These are phyloP conservation scores for Ellobius talpinus DNA, from an alignment of 2,113 vertebrate genomes.

Conservation along the genomic window DNA sequence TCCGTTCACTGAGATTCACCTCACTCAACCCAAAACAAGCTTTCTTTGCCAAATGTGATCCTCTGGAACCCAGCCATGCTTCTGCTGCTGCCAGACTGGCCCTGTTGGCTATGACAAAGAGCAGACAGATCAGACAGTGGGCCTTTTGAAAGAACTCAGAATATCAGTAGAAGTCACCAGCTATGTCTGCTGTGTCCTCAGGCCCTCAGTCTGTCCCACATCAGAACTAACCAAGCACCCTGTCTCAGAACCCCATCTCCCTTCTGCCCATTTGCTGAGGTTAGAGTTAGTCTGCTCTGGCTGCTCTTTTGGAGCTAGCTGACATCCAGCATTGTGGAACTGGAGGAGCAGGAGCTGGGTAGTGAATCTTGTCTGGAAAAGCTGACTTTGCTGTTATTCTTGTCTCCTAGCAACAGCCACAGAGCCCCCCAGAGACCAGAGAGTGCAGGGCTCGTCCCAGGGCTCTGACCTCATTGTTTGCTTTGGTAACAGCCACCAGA, in stretches of 20 bases:
- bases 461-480: constrained; percentile 80
- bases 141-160: neutral
- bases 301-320: neutral
- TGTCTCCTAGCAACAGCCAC: constrained; percentile 71
- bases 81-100: constrained; percentile 1
- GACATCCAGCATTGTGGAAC: neutral
- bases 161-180: neutral
- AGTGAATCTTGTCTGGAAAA: constrained; percentile 42
- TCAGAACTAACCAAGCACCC: neutral
- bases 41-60: neutral
- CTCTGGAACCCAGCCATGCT: neutral
- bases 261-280: neutral
- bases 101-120: neutral
- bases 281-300: neutral
- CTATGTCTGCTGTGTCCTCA: neutral
- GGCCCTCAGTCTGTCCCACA: neutral
- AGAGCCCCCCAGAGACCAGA: constrained; percentile 56
- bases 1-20: constrained; percentile 14
- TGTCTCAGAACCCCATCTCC: neutral
- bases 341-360: constrained; percentile 22
- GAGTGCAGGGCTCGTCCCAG: constrained; percentile 6
- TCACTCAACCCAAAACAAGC: neutral
- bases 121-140: neutral
- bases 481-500: constrained; percentile 76
- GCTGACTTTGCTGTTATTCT: constrained; percentile 66